Percentiles rank a stretch among this genome's conserved stretches.
These are phyloP conservation scores for Gymnosoma rotundatum DNA, from an alignment of 2,888 invertebrate species.

Conservation along the genomic window DNA sequence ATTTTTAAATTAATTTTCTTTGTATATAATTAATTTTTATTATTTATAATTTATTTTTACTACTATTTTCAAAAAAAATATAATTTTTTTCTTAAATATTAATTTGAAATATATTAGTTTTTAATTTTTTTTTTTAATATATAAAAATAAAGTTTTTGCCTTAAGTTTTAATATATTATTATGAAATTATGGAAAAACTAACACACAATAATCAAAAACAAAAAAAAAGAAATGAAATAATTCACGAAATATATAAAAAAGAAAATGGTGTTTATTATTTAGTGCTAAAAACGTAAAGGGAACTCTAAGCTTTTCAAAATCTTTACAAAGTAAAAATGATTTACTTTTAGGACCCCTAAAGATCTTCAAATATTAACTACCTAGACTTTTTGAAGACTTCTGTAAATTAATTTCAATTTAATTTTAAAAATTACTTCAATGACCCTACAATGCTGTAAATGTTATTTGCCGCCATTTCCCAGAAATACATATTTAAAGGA, in stretches of 20 bases:
- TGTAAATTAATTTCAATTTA: too few species aligned
- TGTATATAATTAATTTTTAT: conserved; percentile 69
- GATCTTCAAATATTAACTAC: too few species aligned
- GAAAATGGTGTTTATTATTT: conserved; percentile 45
- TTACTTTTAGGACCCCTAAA: too few species aligned
- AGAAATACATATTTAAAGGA: too few species aligned
- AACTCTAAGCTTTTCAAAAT: too few species aligned
- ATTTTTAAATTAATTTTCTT: conserved; percentile 67
- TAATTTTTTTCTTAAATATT: conserved; percentile 38
- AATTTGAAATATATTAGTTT: conserved; percentile 47
- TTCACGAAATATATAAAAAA: conserved; percentile 42
- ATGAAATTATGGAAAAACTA: conserved; percentile 54
- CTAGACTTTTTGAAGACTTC: too few species aligned
- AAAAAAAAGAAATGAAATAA: conserved; percentile 1
- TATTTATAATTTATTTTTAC: conserved; percentile 44
- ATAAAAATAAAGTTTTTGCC: conserved; percentile 54
- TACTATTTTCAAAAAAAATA: conserved; percentile 23
- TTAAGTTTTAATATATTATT: conserved; percentile 60
- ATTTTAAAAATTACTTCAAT: too few species aligned
- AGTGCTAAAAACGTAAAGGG: background rate
- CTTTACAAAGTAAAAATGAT: too few species aligned
- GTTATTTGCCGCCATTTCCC: too few species aligned
- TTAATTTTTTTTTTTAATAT: conserved; percentile 22
- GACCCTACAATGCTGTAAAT: too few species aligned
- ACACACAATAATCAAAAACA: conserved; percentile 52